Conservation (phyloP, 2,797 vertebrate genomes). For the Stomatorhinus walkeri region DNA sequence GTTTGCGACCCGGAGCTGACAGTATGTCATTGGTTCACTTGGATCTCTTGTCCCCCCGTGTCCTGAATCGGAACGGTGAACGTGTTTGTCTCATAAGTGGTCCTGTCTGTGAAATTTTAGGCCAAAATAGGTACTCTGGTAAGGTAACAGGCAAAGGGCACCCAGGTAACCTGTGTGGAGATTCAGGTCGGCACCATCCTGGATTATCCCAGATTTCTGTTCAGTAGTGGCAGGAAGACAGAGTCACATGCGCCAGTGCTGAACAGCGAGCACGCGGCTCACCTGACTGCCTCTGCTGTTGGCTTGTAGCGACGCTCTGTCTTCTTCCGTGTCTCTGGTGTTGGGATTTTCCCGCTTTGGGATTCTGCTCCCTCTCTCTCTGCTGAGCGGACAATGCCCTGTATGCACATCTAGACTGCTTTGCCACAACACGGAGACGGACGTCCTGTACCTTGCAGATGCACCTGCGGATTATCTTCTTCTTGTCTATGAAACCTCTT, state of each 20-base stretch:
- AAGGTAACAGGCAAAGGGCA: neutral
- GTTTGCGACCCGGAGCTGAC: neutral
- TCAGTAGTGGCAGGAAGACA: neutral
- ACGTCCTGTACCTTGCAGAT: neutral
- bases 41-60: neutral
- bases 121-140: neutral
- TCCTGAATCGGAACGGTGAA: neutral
- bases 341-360: neutral
- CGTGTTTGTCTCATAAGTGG: neutral
- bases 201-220: constrained; percentile 6
- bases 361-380: neutral
- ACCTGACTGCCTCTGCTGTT: neutral
- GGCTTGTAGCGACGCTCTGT: neutral
- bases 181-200: neutral
- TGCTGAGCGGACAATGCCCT: neutral
- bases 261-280: neutral
- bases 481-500: constrained; percentile 13
- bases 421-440: neutral
- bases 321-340: neutral
- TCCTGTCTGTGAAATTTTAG: neutral
- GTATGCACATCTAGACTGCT: constrained; percentile 9
- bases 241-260: neutral
- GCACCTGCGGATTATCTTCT: neutral
- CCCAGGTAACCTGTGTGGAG: neutral
- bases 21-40: neutral